Evolutionary conservation across 2,888 invertebrate species (phyloP).

Genomic region (Epiblema foenella): DNA sequence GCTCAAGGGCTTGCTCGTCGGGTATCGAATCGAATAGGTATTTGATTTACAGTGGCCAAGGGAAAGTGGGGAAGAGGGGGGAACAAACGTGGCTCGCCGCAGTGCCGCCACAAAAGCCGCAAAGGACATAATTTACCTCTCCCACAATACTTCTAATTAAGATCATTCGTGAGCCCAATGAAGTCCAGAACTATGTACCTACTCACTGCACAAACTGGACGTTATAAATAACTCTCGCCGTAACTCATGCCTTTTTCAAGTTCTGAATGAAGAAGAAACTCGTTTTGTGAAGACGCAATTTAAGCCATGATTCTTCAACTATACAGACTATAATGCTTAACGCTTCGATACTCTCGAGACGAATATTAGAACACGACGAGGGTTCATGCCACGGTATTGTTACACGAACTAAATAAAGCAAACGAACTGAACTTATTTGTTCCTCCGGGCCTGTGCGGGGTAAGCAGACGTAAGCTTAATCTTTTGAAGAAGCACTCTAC

Average conservation of each 20-base stretch:
- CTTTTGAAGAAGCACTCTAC: constrained; percentile 47
- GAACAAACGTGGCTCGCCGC: constrained; percentile 50
- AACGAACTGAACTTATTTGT: constrained; percentile 66
- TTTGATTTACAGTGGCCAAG: constrained; percentile 71
- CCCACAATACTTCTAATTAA: constrained; percentile 83
- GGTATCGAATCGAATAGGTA: constrained; percentile 60
- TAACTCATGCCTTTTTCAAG: constrained; percentile 75
- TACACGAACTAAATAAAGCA: constrained; percentile 70
- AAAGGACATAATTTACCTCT: constrained; percentile 73
- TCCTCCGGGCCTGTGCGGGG: constrained; percentile 57
- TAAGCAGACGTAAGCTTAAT: constrained; percentile 59
- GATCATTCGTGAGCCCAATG: constrained; percentile 79
- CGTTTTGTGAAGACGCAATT: constrained; percentile 48
- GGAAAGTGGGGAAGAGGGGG: constrained; percentile 47
- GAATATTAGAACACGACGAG: constrained; percentile 60
- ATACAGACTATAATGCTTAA: constrained; percentile 59
- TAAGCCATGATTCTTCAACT: constrained; percentile 53
- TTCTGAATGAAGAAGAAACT: constrained; percentile 60
- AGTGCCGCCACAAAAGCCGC: constrained; percentile 63
- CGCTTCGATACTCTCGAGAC: constrained; percentile 49
- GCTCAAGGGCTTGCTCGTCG: constrained; percentile 70
- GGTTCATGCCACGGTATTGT: constrained; percentile 69
- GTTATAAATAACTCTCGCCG: constrained; percentile 81
- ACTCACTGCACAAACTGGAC: constrained; percentile 75
- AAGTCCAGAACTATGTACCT: constrained; percentile 68